Evolutionary conservation across 2,888 invertebrate species (phyloP), one percentile per base, ranked within the genome.

Genomic region (Keiferia lycopersicella): DNA sequence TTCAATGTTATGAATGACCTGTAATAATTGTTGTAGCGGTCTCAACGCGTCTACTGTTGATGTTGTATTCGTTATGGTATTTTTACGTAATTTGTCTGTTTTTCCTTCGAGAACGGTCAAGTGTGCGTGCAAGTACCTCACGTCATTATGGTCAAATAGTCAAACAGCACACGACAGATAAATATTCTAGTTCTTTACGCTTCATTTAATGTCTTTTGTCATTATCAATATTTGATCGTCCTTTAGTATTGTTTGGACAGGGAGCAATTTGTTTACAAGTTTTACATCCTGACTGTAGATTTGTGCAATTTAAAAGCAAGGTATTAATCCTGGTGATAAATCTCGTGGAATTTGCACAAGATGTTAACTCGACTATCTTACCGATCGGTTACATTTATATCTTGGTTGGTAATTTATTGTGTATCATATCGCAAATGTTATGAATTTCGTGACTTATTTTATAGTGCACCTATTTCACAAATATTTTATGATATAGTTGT

Each of bases 71-170:
- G 26, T 61, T 34, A 48, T 45, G 26, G 60, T 2, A 56, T 56
- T 53, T 56, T 34, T 56, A 56, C 56, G 56, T 56, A 34, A 56
- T 56, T 34, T 14, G 26, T 22, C 60, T 12, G 16, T 22, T 41
- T 41, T 60, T 45, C 34, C 20, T 61, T 26, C 45, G 26, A 45
- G 45, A 60, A 45, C n/a, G 6, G 22, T 60, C 16, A 34, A n/a
- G 4, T 60, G 60, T 30, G 45, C 26, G 45, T 39, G 16, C 2
- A n/a, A 14, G 56, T 26, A 26, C 22, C 26, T 39, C 26, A 20
- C 60, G 45, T 60, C 60, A 48, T 60, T 48, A 60, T 59, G 16
- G 60, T 60, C 60, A 60, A 60, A 60, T 22, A 60, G 12, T 26
- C 41, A 41, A 41, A n/a, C 41, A 22, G 59, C 59, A 41, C 41